Percentiles rank a stretch among this genome's conserved stretches.
These are phyloP conservation scores for Andricus quercusramuli DNA, from an alignment of 2,888 invertebrate genomes.

Conservation along the genomic window DNA sequence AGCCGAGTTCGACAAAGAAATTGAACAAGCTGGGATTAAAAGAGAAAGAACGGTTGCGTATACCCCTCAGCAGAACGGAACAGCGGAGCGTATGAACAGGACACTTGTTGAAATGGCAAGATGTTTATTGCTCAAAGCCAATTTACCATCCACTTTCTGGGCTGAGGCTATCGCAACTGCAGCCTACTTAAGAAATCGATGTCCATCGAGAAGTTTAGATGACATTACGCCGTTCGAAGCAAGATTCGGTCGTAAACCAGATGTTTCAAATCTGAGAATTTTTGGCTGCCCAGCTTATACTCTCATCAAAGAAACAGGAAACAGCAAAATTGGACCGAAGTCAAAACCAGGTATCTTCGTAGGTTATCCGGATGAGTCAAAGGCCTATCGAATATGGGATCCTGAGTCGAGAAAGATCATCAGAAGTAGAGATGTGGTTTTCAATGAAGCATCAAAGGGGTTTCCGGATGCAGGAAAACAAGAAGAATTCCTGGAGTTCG, in stretches of 20 bases:
- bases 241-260: not conserved
- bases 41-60: too few relatives aligned
- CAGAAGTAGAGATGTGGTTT: too few relatives aligned
- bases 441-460: too few relatives aligned
- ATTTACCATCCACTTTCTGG: slow-evolving; percentile 29
- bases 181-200: slow-evolving; percentile 36
- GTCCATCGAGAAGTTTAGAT: slow-evolving; percentile 22
- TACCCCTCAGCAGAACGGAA: too few relatives aligned
- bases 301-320: slow-evolving; percentile 11
- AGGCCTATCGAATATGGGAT: too few relatives aligned
- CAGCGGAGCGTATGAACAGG: too few relatives aligned
- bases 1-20: too few relatives aligned
- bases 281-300: slow-evolving; percentile 26
- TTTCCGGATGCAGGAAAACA: too few relatives aligned
- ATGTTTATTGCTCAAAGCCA: slow-evolving; percentile 36
- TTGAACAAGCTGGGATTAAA: too few relatives aligned
- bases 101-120: slow-evolving; percentile 3
- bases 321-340: slow-evolving; percentile 13
- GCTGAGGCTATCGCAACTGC: slow-evolving; percentile 42
- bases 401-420: too few relatives aligned
- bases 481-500: too few relatives aligned
- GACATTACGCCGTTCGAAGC: slow-evolving; percentile 31
- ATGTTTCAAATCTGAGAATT: not conserved
- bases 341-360: not conserved
- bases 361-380: not conserved